Evolutionary conservation across 1,140 invertebrate genomes (phyloP), one percentile per base, ranked within the genome.

Genomic region (Anastrepha obliqua): DNA sequence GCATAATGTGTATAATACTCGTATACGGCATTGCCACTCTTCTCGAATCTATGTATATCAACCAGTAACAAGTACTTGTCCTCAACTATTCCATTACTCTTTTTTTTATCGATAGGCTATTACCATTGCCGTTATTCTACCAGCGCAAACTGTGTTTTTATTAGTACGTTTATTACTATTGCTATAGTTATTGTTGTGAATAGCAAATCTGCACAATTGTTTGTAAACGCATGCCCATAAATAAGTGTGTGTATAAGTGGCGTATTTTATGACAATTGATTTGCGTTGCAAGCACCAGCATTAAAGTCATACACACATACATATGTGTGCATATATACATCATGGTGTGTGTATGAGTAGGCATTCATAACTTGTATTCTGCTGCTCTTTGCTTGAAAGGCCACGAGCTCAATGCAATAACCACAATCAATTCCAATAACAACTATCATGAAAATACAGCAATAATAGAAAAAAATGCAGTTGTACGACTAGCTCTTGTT

Each of bases 231-330:
- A 42, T 11, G 11, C 39, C 29, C 0, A 8, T 13, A 88, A 88
- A 90, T 62, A 67, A 85, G 86, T 87, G 58, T 86, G 15, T 88
- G 70, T 87, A 86, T 44, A 62, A 29, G 29, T 29, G 29, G 6
- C 17, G 15, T 87, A 87, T 89, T 90, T 91, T 91, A 91, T 91
- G 91, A 91, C 91, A 91, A 91, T 91, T 91, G 91, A 91, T 91
- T 91, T 91, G 90, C 91, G 90, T 90, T 90, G 91, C 85, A 89
- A 74, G 42, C 67, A 74, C 42, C 67, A 90, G 90, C 91, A 90
- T 89, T 86, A 67, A 90, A 17, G 51, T 11, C 29, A 39, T 42
- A 67, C 11, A 67, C 13, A 67, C 9, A 67, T 55, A 55, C 0
- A 55, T 55, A 8, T 55, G 11, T 55, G 51, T 55, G 6, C 7